Evolutionary conservation across 2,888 invertebrate species (phyloP).

Genomic region (Apoda limacodes): DNA sequence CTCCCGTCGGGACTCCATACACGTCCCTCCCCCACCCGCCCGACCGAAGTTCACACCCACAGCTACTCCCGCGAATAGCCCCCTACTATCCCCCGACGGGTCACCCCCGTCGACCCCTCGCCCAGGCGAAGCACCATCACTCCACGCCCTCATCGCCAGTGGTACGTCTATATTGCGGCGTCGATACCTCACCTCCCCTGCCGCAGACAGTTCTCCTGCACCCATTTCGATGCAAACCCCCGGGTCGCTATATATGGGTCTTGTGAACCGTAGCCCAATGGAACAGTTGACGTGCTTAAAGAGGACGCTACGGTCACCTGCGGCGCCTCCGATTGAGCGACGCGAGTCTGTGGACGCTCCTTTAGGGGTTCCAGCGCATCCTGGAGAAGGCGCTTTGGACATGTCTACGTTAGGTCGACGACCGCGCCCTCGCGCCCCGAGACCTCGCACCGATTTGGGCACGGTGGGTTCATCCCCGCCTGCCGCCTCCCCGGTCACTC

Average conservation of each 20-base stretch:
- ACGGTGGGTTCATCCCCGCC: constrained; percentile 41
- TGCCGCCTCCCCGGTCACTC: constrained; percentile 28
- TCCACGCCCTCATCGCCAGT: constrained; percentile 65
- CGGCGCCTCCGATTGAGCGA: constrained; percentile 37
- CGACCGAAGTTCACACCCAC: constrained; percentile 81
- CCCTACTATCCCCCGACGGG: constrained; percentile 71
- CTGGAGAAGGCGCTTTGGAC: constrained; percentile 70
- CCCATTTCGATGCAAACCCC: constrained; percentile 71
- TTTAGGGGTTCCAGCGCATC: constrained; percentile 72
- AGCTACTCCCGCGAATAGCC: constrained; percentile 90
- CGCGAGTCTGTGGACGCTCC: constrained; percentile 32
- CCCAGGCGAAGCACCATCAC: constrained; percentile 70
- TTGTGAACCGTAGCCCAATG: constrained; percentile 80
- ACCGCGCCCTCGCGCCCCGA: constrained; percentile 51
- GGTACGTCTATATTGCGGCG: constrained; percentile 55
- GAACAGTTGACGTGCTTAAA: constrained; percentile 82
- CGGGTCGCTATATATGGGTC: constrained; percentile 72
- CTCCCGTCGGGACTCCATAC: constrained; percentile 84
- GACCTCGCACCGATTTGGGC: constrained; percentile 50
- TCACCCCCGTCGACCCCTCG: constrained; percentile 72
- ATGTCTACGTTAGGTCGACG: constrained; percentile 26
- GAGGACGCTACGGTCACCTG: constrained; percentile 55
- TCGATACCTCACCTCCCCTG: constrained; percentile 68
- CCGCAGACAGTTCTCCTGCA: constrained; percentile 71
- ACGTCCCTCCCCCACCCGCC: constrained; percentile 79